Percentiles rank a stretch among this genome's conserved stretches.
Conservation (phyloP, 2,888 invertebrate species). For the Agrotis ipsilon region DNA sequence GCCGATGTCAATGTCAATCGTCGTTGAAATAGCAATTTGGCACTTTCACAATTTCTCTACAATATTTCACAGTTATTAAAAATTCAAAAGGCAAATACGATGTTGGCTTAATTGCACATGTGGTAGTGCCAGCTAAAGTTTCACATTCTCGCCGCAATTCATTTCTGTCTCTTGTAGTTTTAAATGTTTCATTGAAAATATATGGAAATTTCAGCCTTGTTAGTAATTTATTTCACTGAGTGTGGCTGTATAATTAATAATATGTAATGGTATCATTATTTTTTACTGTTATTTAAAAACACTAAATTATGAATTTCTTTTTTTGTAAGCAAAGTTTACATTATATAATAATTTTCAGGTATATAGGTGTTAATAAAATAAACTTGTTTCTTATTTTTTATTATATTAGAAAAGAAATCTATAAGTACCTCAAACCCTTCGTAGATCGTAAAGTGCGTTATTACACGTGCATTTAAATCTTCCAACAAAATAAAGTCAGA, state of each 20-base stretch:
- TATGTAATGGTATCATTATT: too few relatives aligned
- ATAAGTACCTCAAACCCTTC: too few relatives aligned
- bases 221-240: not conserved
- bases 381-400: too few relatives aligned
- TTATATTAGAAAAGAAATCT: too few relatives aligned
- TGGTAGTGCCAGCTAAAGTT: conserved; percentile 7
- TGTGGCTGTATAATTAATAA: not conserved
- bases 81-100: conserved; percentile 37
- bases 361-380: too few relatives aligned
- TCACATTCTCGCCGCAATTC: conserved; percentile 1
- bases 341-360: too few relatives aligned
- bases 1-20: not conserved
- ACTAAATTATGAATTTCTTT: too few relatives aligned
- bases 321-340: too few relatives aligned
- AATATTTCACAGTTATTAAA: conserved; percentile 44
- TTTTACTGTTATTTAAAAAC: not conserved
- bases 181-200: conserved; percentile 10
- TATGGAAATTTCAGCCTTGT: not conserved
- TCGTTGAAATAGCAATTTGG: conserved; percentile 29
- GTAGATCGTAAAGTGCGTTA: not conserved
- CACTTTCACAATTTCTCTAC: conserved; percentile 14
- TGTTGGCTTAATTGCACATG: conserved; percentile 26
- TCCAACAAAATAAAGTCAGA: conserved; percentile 1
- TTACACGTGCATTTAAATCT: not conserved
- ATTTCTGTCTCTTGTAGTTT: conserved; percentile 21